These are phyloP conservation scores for Formica exsecta DNA, from an alignment of 1,140 invertebrate species.

Conservation along the genomic window DNA sequence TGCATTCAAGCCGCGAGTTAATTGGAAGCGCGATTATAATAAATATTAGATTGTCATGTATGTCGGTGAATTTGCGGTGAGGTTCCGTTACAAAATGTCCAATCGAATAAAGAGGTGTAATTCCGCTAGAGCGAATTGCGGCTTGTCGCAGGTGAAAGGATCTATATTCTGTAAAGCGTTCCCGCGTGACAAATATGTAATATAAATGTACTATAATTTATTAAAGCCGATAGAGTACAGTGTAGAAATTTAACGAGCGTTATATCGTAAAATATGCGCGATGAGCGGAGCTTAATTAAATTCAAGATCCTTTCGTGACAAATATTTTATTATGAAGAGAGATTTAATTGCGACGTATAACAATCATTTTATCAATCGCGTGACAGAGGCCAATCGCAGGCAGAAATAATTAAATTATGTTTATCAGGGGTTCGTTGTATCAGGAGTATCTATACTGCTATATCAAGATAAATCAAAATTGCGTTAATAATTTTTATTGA, in stretches of 20 bases:
- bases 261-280: background rate
- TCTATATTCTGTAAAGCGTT: conserved; percentile 9
- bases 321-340: conserved; percentile 8
- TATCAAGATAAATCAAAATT: background rate
- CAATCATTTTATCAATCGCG: conserved; percentile 45
- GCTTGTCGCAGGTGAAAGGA: background rate
- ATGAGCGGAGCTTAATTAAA: conserved; percentile 21
- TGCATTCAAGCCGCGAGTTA: conserved; percentile 12
- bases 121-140: background rate
- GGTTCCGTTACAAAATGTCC: background rate
- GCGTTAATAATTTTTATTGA: conserved; percentile 48
- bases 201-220: conserved; percentile 23
- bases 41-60: conserved; percentile 37
- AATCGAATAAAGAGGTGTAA: conserved; percentile 13
- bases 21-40: conserved; percentile 42
- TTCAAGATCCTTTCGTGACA: conserved; percentile 13
- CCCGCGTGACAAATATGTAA: background rate
- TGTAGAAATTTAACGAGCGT: background rate
- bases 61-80: conserved; percentile 30
- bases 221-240: background rate
- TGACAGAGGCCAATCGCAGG: conserved; percentile 27
- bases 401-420: conserved; percentile 28
- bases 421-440: conserved; percentile 31
- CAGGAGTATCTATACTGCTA: background rate
- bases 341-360: conserved; percentile 33